These are phyloP conservation scores for Larimichthys polyactis DNA, from an alignment of 2,113 vertebrate genomes.

Conservation along the genomic window DNA sequence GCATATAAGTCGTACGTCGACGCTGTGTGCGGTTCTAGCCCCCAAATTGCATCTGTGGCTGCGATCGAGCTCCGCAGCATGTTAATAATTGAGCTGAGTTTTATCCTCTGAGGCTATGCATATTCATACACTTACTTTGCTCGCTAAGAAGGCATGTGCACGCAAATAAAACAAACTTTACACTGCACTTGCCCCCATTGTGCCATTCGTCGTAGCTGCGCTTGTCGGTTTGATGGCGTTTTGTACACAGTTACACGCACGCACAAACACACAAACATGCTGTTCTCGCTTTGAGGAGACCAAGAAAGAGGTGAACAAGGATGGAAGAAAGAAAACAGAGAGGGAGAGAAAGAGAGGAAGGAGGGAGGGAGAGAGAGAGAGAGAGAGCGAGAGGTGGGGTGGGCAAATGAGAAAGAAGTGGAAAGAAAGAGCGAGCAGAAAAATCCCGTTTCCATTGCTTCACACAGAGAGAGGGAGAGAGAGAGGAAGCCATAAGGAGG, in stretches of 20 bases:
- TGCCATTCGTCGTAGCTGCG: neutral
- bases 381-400: neutral
- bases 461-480: constrained; percentile 57
- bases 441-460: constrained; percentile 80
- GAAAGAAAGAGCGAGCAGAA: constrained; percentile 63
- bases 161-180: constrained; percentile 9
- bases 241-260: neutral
- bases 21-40: neutral
- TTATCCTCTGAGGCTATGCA: constrained; percentile 12
- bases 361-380: neutral
- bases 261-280: neutral
- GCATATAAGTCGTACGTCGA: neutral
- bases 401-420: constrained; percentile 46
- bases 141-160: neutral
- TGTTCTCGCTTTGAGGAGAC: constrained; percentile 7
- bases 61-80: constrained; percentile 23
- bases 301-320: constrained; percentile 26
- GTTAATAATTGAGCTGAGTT: constrained; percentile 45
- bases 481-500: constrained; percentile 73
- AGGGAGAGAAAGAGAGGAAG: neutral
- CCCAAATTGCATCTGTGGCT: constrained; percentile 5
- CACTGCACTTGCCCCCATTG: constrained; percentile 6
- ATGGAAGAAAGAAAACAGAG: neutral
- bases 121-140: constrained; percentile 14
- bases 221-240: constrained; percentile 24